Conservation (phyloP, 2,888 invertebrate genomes). For the Lithophane semibrunnea region DNA sequence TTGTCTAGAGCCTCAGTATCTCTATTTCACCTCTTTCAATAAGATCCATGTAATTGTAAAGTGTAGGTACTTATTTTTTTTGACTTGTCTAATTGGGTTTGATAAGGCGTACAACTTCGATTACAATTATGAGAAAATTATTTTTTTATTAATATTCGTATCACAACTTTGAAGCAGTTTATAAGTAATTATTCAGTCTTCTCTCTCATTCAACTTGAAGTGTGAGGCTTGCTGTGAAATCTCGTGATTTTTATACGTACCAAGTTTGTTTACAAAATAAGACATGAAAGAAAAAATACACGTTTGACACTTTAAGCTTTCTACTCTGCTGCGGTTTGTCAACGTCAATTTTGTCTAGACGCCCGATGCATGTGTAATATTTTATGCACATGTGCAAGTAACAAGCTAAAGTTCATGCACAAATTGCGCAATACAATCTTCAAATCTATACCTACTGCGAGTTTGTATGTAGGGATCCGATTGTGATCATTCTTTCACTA, state of each 20-base stretch:
- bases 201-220: not conserved
- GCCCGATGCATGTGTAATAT: not conserved
- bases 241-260: not conserved
- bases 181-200: too few species aligned
- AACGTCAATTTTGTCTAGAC: slow-evolving; percentile 47
- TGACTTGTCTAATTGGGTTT: too few species aligned
- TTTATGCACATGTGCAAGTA: slow-evolving; percentile 10
- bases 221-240: not conserved
- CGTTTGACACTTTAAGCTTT: slow-evolving; percentile 33
- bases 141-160: too few species aligned
- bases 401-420: not conserved
- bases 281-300: slow-evolving; percentile 1
- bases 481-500: too few species aligned
- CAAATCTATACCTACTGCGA: not conserved
- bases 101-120: too few species aligned
- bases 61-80: too few species aligned
- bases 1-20: too few species aligned
- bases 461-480: too few species aligned
- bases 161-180: too few species aligned
- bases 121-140: too few species aligned
- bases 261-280: slow-evolving; percentile 10
- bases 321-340: slow-evolving; percentile 47
- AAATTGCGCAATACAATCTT: slow-evolving; percentile 7
- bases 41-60: too few species aligned
- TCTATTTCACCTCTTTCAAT: too few species aligned